A percentile compares a stretch with the other conserved stretches of the same genome.
Conservation (phyloP, 2,113 vertebrate genomes). For the Onychostoma macrolepis region DNA sequence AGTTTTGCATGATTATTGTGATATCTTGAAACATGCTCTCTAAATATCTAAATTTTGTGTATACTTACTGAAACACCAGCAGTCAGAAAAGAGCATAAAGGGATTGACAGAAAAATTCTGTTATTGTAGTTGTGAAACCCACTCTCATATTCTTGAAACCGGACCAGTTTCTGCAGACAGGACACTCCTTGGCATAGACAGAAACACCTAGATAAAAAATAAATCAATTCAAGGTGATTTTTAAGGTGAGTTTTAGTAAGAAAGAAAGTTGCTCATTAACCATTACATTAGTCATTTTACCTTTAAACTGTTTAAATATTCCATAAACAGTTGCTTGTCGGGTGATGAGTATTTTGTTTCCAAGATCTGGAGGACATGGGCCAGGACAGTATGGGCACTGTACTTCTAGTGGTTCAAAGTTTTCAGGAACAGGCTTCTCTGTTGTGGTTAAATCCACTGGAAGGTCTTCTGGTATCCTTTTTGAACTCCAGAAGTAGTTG, state of each 20-base stretch:
- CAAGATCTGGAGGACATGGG: conserved; percentile 33
- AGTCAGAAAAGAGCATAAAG: conserved; percentile 6
- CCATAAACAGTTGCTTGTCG: conserved; percentile 9
- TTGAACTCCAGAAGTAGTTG: conserved; percentile 20
- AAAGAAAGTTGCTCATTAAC: too few relatives aligned
- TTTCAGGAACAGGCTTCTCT: background rate
- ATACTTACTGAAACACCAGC: conserved; percentile 4
- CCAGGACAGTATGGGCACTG: conserved; percentile 26
- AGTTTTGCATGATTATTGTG: too few relatives aligned
- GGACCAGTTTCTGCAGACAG: conserved; percentile 6
- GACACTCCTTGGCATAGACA: too few relatives aligned
- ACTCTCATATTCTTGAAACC: conserved; percentile 22
- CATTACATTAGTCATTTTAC: background rate
- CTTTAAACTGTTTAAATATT: too few relatives aligned
- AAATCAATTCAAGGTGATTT: background rate
- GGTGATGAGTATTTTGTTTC: background rate
- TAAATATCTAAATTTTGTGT: background rate
- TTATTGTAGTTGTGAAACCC: conserved; percentile 7
- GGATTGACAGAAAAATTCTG: background rate
- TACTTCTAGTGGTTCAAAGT: background rate
- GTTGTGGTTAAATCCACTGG: background rate
- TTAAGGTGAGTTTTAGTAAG: background rate
- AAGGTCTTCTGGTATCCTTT: conserved; percentile 1
- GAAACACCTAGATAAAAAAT: too few relatives aligned
- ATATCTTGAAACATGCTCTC: background rate